Percentiles rank a stretch among this genome's conserved stretches.
These are phyloP conservation scores for Alouatta palliata DNA, from an alignment of 2,113 vertebrate genomes.

Conservation along the genomic window DNA sequence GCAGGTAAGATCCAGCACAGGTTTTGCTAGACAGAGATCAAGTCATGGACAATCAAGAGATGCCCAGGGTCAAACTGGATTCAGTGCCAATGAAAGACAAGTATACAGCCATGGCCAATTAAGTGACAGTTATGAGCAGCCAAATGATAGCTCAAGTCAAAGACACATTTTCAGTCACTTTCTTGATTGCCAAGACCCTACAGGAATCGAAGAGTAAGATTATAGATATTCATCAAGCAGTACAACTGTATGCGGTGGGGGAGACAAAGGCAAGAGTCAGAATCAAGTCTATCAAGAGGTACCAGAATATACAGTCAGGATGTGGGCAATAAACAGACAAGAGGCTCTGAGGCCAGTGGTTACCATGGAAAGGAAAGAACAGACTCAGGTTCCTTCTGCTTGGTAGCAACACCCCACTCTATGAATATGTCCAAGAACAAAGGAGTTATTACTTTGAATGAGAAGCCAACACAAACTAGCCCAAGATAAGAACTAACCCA, in stretches of 20 bases:
- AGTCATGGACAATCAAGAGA: neutral
- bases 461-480: neutral
- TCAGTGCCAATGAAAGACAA: neutral
- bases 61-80: neutral
- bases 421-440: slow-evolving; percentile 64
- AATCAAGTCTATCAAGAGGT: neutral
- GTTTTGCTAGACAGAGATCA: neutral
- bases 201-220: neutral
- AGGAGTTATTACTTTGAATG: slow-evolving; percentile 52
- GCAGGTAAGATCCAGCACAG: neutral
- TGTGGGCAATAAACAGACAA: neutral
- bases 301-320: neutral
- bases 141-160: neutral
- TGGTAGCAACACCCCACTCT: slow-evolving; percentile 58
- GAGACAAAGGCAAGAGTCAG: neutral
- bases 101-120: neutral
- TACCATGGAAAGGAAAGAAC: neutral
- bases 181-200: neutral
- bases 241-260: neutral
- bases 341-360: neutral
- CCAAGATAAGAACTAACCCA: neutral
- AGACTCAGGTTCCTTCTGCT: neutral
- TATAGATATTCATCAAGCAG: neutral
- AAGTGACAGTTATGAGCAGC: neutral
- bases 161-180: neutral